Evolutionary conservation across 2,888 invertebrate genomes (phyloP).

Genomic region (Tetropium fuscum): DNA sequence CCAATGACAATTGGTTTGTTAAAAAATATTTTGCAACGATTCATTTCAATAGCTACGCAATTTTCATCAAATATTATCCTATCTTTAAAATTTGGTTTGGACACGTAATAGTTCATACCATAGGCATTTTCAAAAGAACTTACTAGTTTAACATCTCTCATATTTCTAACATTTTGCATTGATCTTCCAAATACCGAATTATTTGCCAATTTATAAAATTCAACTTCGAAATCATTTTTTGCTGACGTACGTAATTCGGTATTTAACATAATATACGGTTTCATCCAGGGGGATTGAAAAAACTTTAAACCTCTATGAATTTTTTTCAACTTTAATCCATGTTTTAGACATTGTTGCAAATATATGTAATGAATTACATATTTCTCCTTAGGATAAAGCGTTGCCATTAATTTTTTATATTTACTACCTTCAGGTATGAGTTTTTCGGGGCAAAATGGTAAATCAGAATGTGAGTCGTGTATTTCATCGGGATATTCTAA

Average conservation of each 20-base stretch:
- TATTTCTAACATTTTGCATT: conserved; percentile 40
- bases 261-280: background rate
- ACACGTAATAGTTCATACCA: conserved; percentile 32
- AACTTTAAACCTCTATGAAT: background rate
- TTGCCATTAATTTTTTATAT: background rate
- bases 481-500: background rate
- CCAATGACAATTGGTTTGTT: conserved; percentile 48
- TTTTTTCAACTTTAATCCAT: conserved; percentile 13
- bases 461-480: background rate
- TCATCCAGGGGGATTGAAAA: background rate
- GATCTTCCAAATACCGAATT: conserved; percentile 1
- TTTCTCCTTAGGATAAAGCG: background rate
- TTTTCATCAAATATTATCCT: conserved; percentile 33
- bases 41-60: conserved; percentile 35
- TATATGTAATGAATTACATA: conserved; percentile 20
- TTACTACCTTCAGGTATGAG: background rate
- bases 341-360: conserved; percentile 44
- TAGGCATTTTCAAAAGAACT: conserved; percentile 30
- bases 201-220: conserved; percentile 13
- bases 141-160: conserved; percentile 30
- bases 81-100: conserved; percentile 43
- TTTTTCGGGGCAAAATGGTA: background rate
- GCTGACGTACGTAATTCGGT: background rate
- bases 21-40: conserved; percentile 31
- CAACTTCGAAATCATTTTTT: conserved; percentile 40